Evolutionary conservation across 2,888 invertebrate species (phyloP).

Genomic region (Antheraea yamamai): DNA sequence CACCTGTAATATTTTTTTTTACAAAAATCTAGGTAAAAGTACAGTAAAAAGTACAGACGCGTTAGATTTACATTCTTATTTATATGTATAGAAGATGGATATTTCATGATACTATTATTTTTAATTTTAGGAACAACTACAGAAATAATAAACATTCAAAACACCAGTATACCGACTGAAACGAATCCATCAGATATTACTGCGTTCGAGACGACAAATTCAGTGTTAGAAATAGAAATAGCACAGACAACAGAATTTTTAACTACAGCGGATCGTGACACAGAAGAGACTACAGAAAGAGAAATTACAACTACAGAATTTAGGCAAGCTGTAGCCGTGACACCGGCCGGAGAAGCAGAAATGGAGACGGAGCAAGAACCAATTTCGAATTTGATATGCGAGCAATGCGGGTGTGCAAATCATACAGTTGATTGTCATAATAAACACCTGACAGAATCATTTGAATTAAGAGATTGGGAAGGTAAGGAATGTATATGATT

Average conservation of each 20-base stretch:
- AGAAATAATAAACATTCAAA: background rate
- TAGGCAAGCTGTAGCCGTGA: background rate
- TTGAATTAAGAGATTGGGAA: slow-evolving; percentile 46
- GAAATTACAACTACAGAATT: background rate
- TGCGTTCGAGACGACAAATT: background rate
- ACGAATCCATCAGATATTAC: background rate
- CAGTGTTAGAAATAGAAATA: background rate
- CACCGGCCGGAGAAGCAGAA: background rate
- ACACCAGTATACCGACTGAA: background rate
- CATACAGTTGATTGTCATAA: slow-evolving; percentile 39
- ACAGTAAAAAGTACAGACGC: no score
- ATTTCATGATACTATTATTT: background rate
- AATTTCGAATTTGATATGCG: slow-evolving; percentile 37
- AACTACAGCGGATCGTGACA: background rate
- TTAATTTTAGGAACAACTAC: background rate
- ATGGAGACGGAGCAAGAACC: slow-evolving; percentile 17
- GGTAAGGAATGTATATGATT: slow-evolving; percentile 33
- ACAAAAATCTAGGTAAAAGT: no score
- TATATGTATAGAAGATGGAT: background rate
- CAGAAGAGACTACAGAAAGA: no score
- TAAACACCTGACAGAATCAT: slow-evolving; percentile 35
- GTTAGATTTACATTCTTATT: no score
- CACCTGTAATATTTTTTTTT: no score
- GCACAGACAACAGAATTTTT: background rate
- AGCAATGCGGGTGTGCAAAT: slow-evolving; percentile 39